Evolutionary conservation across 2,113 vertebrate species (phyloP), one percentile per base, ranked within the genome.

Genomic region (Notothenia coriiceps): DNA sequence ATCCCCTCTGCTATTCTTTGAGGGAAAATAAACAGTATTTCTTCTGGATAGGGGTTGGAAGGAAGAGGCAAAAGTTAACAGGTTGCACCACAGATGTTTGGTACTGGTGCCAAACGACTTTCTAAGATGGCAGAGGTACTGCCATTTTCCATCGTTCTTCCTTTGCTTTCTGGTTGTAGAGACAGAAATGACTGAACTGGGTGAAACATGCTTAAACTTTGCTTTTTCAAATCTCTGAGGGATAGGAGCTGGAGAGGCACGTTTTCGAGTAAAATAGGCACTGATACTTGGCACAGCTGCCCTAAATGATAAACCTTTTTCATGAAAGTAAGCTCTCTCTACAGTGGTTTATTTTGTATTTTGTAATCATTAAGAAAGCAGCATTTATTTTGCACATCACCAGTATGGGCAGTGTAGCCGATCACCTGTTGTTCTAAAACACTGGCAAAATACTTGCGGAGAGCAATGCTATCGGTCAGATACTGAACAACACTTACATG

Each of bases 111-210:
- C 80, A 83, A 89, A 75, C 67, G 80, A 46, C 74, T 90, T 73
- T 80, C 74, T 88, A 92, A 94, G 85, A 94, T 92, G 91, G 92
- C 84, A 54, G 90, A 88, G 86, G 61, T 62, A 62, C 83, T 56
- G 90, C 90, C 89, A 92, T 93, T 90, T 94, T 93, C 62, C 46
- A 57, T 81, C 52, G 57, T 86, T 73, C 67, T 49, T 77, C 74
- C 50, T 71, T 62, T 75, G 22, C 74, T 70, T 51, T 83, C 62
- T 71, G 80, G 62, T 70, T 75, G 55, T 70, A 78, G 29, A 70
- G 72, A 70, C 66, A 20, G 14, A 64, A 54, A 22, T 50, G 73
- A 70, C 62, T 54, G 33, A 78, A 59, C 60, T 63, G 66, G 44
- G 43, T 52, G 80, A 73, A 63, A 52, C 60, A 11, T 79, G 78